Conservation (phyloP, 37 sponge, comb jelly and placozoan genomes). For the Cliona cf. orientalis region DNA sequence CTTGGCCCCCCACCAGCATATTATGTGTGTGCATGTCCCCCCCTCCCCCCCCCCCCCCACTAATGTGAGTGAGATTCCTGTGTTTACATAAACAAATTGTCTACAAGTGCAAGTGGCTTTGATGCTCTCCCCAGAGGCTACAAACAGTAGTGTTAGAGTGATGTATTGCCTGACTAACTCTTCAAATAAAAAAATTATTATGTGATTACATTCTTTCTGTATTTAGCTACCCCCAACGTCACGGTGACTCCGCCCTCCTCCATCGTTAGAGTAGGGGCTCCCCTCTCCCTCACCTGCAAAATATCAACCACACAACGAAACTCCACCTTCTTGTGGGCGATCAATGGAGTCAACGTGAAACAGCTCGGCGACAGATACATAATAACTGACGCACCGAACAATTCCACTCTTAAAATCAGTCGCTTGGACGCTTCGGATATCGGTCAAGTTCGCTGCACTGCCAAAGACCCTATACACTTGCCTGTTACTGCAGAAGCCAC, state of each 20-base stretch:
- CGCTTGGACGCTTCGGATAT: neutral
- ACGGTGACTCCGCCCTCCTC: neutral
- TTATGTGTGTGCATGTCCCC: too few relatives aligned
- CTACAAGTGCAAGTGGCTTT: too few relatives aligned
- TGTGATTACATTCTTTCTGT: neutral
- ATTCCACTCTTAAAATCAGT: neutral
- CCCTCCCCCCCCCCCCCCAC: neutral
- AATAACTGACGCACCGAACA: neutral
- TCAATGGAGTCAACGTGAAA: neutral
- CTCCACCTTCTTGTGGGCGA: neutral
- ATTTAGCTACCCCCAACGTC: slow-evolving; percentile 1
- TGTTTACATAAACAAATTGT: too few relatives aligned
- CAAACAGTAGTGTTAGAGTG: too few relatives aligned
- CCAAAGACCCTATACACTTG: neutral
- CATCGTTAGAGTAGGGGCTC: neutral
- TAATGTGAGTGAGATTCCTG: neutral
- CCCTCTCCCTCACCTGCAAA: slow-evolving; percentile 2
- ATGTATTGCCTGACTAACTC: too few relatives aligned
- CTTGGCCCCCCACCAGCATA: too few relatives aligned
- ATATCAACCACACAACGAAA: neutral
- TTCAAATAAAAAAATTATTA: too few relatives aligned
- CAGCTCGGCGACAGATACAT: neutral
- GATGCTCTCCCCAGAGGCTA: too few relatives aligned
- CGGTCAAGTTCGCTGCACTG: slow-evolving; percentile 34
- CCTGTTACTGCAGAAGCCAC: neutral